These are phyloP conservation scores for Meloe dianella DNA, from an alignment of 2,888 invertebrate genomes.

Conservation along the genomic window DNA sequence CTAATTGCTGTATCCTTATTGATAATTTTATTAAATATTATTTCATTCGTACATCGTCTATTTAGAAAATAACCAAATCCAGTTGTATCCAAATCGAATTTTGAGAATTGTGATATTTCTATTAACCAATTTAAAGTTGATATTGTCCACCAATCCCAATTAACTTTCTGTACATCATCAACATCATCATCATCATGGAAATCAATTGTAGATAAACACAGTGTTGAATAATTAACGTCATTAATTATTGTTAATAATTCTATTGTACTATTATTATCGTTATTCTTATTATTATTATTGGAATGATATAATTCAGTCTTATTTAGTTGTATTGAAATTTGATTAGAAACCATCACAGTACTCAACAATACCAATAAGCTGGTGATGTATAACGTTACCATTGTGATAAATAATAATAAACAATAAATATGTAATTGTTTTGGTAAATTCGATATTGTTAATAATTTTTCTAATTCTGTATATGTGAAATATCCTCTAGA, in stretches of 20 bases:
- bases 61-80: constrained; percentile 26
- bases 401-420: constrained; percentile 64
- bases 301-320: constrained; percentile 16
- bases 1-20: constrained; percentile 55
- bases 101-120: constrained; percentile 48
- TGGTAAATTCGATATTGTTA: constrained; percentile 60
- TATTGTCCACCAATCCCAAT: constrained; percentile 59
- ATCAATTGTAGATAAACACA: neutral
- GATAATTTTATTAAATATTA: constrained; percentile 53
- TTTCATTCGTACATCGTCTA: neutral
- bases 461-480: constrained; percentile 71
- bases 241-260: constrained; percentile 24
- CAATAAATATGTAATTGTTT: constrained; percentile 62
- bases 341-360: constrained; percentile 64
- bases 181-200: constrained; percentile 31
- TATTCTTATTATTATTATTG: constrained; percentile 27
- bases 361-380: constrained; percentile 67
- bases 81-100: constrained; percentile 32
- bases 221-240: constrained; percentile 13
- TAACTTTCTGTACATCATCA: constrained; percentile 38
- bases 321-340: constrained; percentile 57
- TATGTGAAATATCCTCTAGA: constrained; percentile 84
- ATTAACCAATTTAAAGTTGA: constrained; percentile 57
- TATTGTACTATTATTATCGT: constrained; percentile 24
- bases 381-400: constrained; percentile 68